These are phyloP conservation scores for Ceyx margarethae DNA, from an alignment of 2,113 vertebrate species.

Conservation along the genomic window DNA sequence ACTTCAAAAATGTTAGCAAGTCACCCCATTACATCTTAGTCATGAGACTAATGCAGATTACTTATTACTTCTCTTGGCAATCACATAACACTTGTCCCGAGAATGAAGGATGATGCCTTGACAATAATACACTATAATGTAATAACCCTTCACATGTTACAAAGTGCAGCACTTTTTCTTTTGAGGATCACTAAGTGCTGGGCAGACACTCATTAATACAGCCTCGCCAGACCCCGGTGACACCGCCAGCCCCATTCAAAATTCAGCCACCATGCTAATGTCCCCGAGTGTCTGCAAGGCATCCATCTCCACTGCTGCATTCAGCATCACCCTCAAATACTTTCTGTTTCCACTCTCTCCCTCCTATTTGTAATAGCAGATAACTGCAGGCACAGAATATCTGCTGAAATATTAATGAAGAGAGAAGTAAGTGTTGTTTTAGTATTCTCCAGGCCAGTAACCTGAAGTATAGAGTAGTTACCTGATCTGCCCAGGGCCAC, in stretches of 20 bases:
- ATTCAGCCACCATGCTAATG: neutral
- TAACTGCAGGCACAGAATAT: neutral
- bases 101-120: conserved; percentile 65
- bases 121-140: conserved; percentile 58
- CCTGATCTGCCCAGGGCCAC: neutral
- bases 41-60: conserved; percentile 62
- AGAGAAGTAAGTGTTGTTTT: conserved; percentile 31
- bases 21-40: conserved; percentile 59
- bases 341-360: neutral
- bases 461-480: neutral
- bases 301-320: neutral
- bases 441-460: conserved; percentile 44
- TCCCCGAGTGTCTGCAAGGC: rapidly evolving
- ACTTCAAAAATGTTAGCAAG: conserved; percentile 49
- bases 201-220: conserved; percentile 29
- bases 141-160: conserved; percentile 63
- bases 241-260: neutral
- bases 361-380: neutral
- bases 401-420: conserved; percentile 43
- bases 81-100: conserved; percentile 45
- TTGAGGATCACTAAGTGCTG: conserved; percentile 53
- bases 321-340: neutral
- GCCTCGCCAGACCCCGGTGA: neutral
- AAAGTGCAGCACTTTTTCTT: conserved; percentile 57
- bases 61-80: conserved; percentile 63